A percentile compares a stretch with the other conserved stretches of the same genome.
Conservation (phyloP, 2,113 vertebrate genomes). For the Noturus placidus region DNA sequence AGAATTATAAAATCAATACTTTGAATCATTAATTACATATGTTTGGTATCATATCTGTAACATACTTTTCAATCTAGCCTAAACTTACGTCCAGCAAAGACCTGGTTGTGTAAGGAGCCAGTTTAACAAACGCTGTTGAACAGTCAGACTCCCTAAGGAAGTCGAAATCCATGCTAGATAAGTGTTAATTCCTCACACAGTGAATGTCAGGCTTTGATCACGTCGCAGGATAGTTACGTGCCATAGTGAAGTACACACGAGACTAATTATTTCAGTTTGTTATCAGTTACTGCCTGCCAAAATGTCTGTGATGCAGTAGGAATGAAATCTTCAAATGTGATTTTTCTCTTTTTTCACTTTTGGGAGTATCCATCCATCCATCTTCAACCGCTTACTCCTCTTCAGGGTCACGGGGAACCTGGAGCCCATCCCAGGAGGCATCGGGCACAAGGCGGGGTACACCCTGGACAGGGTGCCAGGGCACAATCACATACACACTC, state of each 20-base stretch:
- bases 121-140: not conserved
- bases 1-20: not conserved
- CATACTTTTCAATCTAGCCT: not conserved
- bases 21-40: not conserved
- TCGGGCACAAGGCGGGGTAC: too few relatives aligned
- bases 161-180: not conserved
- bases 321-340: not conserved
- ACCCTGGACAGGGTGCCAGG: too few relatives aligned
- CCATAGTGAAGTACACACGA: not conserved
- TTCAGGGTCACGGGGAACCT: too few relatives aligned
- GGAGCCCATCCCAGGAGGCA: too few relatives aligned
- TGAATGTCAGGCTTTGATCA: not conserved
- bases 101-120: not conserved
- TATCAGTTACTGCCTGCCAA: not conserved
- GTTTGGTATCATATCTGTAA: not conserved
- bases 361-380: too few relatives aligned
- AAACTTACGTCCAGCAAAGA: not conserved
- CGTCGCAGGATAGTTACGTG: not conserved
- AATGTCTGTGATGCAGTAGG: not conserved
- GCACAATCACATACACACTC: too few relatives aligned
- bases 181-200: not conserved
- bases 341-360: not conserved
- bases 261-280: not conserved
- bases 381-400: too few relatives aligned
- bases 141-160: not conserved